Evolutionary conservation across 2,888 invertebrate species (phyloP).

Genomic region (Chamaedrilus cognettii): DNA sequence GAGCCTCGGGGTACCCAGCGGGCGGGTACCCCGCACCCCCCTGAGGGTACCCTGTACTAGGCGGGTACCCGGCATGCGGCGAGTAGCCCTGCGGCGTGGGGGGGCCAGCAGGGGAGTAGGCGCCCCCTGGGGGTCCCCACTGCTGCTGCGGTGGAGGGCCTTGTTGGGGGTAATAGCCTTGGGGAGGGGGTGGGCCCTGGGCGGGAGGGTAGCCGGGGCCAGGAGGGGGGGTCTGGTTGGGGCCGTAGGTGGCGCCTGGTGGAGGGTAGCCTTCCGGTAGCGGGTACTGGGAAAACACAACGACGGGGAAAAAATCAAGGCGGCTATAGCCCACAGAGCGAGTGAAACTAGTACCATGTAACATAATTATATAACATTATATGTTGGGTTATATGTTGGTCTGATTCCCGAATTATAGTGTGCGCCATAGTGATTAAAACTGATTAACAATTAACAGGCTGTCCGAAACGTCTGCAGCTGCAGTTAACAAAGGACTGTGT

Average conservation of each 20-base stretch:
- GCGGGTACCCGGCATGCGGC: background rate
- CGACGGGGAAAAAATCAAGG: too few relatives aligned
- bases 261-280: slow-evolving; percentile 4
- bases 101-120: too few relatives aligned
- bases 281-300: background rate
- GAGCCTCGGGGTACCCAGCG: background rate
- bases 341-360: too few relatives aligned
- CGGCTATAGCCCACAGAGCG: too few relatives aligned
- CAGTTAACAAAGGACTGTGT: too few relatives aligned
- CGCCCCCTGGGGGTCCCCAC: background rate
- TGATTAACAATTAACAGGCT: too few relatives aligned
- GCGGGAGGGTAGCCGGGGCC: background rate
- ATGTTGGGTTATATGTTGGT: too few relatives aligned
- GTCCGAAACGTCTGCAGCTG: too few relatives aligned
- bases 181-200: background rate
- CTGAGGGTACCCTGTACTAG: background rate
- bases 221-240: background rate
- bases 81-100: too few relatives aligned
- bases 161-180: background rate
- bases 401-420: too few relatives aligned
- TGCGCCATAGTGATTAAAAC: too few relatives aligned
- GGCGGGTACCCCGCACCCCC: background rate
- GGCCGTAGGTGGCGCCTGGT: slow-evolving; percentile 2
- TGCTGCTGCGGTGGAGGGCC: background rate
- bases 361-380: too few relatives aligned